These are phyloP conservation scores for Aphaenogaster floridana DNA, from an alignment of 1,140 invertebrate genomes.

Conservation along the genomic window DNA sequence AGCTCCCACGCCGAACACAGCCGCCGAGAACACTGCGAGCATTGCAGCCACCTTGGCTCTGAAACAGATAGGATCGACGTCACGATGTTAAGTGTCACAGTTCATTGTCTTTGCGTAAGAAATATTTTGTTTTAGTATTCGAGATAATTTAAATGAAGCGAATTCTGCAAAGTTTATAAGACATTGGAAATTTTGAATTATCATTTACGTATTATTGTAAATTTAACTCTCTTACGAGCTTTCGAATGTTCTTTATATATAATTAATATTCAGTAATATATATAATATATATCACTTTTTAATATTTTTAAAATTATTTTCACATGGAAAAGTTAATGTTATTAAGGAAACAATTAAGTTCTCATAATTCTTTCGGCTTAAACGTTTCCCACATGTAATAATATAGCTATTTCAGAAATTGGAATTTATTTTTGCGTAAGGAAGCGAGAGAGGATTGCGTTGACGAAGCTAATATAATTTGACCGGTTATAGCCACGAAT, in stretches of 20 bases:
- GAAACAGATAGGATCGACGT: slow-evolving; percentile 88
- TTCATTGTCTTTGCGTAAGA: background rate
- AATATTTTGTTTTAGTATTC: background rate
- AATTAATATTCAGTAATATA: background rate
- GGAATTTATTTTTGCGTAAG: background rate
- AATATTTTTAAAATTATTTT: background rate
- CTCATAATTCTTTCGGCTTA: background rate
- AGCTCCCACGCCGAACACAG: slow-evolving; percentile 97
- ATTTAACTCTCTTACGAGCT: background rate
- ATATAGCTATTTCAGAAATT: background rate
- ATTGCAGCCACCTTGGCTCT: slow-evolving; percentile 98
- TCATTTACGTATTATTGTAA: background rate
- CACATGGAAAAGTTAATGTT: background rate
- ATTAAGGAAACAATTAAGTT: background rate
- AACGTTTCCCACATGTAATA: background rate
- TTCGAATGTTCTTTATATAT: background rate
- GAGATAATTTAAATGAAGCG: background rate
- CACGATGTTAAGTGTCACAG: slow-evolving; percentile 2
- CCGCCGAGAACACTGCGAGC: slow-evolving; percentile 96
- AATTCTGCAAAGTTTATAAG: background rate
- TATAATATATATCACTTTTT: background rate
- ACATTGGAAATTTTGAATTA: background rate
- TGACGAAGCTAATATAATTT: background rate
- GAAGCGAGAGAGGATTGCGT: background rate
- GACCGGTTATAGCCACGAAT: background rate